Conservation (phyloP, 2,113 vertebrate genomes). For the Otolemur garnettii region DNA sequence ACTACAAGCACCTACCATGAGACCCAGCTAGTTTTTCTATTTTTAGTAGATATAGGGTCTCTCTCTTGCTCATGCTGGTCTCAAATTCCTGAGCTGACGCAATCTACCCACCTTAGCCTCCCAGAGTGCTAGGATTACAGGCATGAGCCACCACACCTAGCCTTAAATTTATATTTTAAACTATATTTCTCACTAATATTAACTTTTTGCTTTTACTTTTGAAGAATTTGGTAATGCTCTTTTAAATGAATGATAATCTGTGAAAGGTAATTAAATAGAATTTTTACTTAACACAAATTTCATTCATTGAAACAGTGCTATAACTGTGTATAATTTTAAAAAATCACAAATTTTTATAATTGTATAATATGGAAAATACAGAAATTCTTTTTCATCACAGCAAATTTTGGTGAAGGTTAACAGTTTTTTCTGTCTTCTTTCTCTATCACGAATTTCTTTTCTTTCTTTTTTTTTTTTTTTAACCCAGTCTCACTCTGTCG, state of each 20-base stretch:
- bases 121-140: too few relatives aligned
- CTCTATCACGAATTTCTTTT: slow-evolving; percentile 62
- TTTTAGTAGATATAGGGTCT: too few relatives aligned
- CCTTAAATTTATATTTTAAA: slow-evolving; percentile 19
- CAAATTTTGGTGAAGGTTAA: slow-evolving; percentile 77
- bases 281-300: slow-evolving; percentile 40
- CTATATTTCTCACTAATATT: not conserved
- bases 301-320: slow-evolving; percentile 44
- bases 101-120: too few relatives aligned
- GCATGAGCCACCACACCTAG: too few relatives aligned
- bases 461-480: too few relatives aligned
- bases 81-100: too few relatives aligned
- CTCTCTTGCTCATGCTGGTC: too few relatives aligned
- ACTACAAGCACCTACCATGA: too few relatives aligned
- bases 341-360: slow-evolving; percentile 80
- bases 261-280: not conserved
- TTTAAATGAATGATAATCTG: not conserved
- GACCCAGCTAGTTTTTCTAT: too few relatives aligned
- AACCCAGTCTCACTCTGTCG: too few relatives aligned
- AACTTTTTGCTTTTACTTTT: slow-evolving; percentile 2
- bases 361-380: slow-evolving; percentile 87
- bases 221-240: not conserved
- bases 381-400: slow-evolving; percentile 86
- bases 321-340: slow-evolving; percentile 70
- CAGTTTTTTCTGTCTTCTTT: slow-evolving; percentile 78